phyloP scores from a whole-genome alignment of 2,888 invertebrate genomes.

The Pheosia tremula region DNA sequence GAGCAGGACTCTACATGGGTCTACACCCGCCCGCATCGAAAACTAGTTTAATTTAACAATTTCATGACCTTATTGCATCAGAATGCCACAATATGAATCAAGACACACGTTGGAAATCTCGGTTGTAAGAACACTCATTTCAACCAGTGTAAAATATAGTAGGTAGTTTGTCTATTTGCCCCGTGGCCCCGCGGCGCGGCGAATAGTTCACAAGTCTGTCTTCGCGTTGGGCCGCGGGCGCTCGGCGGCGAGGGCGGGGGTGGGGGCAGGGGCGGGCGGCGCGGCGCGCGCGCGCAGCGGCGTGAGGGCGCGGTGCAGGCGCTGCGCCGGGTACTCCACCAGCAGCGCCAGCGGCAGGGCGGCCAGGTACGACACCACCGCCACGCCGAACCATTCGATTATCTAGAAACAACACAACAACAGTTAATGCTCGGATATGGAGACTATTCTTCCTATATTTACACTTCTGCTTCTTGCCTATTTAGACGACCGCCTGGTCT shows the following conservation, averaged over 20 bases:
- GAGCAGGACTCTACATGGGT: too few relatives aligned
- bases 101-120: too few relatives aligned
- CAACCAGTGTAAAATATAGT: background rate
- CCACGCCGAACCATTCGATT: conserved; percentile 72
- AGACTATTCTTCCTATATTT: too few relatives aligned
- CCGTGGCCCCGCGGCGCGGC: background rate
- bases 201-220: conserved; percentile 33
- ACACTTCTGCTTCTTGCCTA: too few relatives aligned
- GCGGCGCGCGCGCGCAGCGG: conserved; percentile 43
- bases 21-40: too few relatives aligned
- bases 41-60: too few relatives aligned
- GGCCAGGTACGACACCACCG: conserved; percentile 63
- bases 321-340: conserved; percentile 69
- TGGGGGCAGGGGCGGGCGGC: conserved; percentile 34
- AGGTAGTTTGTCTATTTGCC: background rate
- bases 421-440: too few relatives aligned
- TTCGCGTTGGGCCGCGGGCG: conserved; percentile 56
- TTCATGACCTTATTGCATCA: too few relatives aligned
- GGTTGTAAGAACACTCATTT: too few relatives aligned
- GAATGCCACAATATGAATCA: too few relatives aligned
- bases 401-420: conserved; percentile 43
- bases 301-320: conserved; percentile 58
- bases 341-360: conserved; percentile 74
- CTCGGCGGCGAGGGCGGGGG: conserved; percentile 79
- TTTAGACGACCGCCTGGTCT: too few relatives aligned